Conservation (phyloP, 2,888 invertebrate genomes). For the Thalpophila matura region DNA sequence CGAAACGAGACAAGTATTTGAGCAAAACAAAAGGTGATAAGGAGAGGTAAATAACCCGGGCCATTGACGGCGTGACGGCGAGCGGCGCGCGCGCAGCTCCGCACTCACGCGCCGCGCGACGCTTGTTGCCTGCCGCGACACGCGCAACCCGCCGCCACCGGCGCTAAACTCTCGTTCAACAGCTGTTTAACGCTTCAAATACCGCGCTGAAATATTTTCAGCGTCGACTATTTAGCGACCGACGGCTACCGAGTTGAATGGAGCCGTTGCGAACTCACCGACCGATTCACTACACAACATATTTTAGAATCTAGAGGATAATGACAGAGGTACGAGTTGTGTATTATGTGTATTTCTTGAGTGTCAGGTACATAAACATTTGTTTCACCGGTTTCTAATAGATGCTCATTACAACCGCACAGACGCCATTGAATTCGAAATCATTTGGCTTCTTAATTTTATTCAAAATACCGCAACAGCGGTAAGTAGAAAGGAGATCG, state of each 20-base stretch:
- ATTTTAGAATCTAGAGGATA: slow-evolving; percentile 60
- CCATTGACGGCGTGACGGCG: slow-evolving; percentile 85
- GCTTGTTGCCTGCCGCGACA: slow-evolving; percentile 48
- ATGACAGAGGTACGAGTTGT: slow-evolving; percentile 49
- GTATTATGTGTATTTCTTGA: slow-evolving; percentile 59
- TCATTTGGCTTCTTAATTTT: slow-evolving; percentile 84
- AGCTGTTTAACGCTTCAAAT: slow-evolving; percentile 82
- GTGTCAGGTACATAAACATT: slow-evolving; percentile 71
- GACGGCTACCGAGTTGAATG: slow-evolving; percentile 59
- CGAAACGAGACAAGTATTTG: slow-evolving; percentile 83
- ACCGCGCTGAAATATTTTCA: slow-evolving; percentile 81
- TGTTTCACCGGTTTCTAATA: slow-evolving; percentile 80
- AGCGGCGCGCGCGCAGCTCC: slow-evolving; percentile 65
- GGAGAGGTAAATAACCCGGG: slow-evolving; percentile 90
- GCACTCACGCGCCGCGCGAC: slow-evolving; percentile 54
- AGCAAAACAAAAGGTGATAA: slow-evolving; percentile 90
- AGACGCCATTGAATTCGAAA: slow-evolving; percentile 79
- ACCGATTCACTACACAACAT: slow-evolving; percentile 64
- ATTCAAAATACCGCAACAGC: slow-evolving; percentile 89
- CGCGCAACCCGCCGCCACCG: slow-evolving; percentile 66
- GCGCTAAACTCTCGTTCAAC: slow-evolving; percentile 71
- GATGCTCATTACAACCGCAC: slow-evolving; percentile 78
- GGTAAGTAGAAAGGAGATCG: slow-evolving; percentile 89
- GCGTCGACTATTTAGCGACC: slow-evolving; percentile 66
- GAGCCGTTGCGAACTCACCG: slow-evolving; percentile 60